Conservation (phyloP, 2,113 vertebrate species). For the Pithys albifrons region DNA sequence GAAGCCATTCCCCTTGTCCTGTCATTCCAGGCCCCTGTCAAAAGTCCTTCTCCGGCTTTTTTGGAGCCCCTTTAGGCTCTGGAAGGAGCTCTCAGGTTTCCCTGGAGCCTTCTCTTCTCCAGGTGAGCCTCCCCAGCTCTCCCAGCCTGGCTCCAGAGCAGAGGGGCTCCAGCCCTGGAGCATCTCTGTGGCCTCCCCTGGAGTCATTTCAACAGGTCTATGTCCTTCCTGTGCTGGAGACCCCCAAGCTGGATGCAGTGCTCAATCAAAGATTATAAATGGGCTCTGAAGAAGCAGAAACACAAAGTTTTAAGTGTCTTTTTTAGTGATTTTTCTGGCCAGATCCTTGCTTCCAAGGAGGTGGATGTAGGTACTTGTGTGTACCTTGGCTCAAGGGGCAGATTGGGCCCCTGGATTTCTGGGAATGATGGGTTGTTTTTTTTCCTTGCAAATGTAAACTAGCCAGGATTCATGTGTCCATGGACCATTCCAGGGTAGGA, state of each 20-base stretch:
- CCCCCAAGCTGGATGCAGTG: background rate
- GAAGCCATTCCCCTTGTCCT: background rate
- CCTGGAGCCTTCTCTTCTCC: background rate
- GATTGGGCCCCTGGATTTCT: background rate
- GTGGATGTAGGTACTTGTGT: background rate
- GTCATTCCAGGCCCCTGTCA: background rate
- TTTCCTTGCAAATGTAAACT: background rate
- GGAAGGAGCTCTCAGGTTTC: rapidly evolving
- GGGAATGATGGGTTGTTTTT: rapidly evolving
- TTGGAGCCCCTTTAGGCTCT: background rate
- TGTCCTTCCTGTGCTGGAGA: background rate
- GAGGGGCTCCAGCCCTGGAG: background rate
- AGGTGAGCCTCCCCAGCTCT: background rate
- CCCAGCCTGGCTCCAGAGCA: background rate
- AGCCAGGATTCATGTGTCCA: background rate
- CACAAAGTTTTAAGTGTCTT: background rate
- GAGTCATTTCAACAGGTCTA: background rate
- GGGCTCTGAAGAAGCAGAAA: background rate
- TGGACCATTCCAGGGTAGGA: background rate
- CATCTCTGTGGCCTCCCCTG: background rate
- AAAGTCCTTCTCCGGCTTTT: background rate
- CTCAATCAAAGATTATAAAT: background rate
- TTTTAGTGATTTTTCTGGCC: background rate
- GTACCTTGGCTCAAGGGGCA: background rate
- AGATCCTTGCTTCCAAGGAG: background rate